phyloP scores from a whole-genome alignment of 2,113 vertebrate species.

The Brachyhypopomus occidentalis region DNA sequence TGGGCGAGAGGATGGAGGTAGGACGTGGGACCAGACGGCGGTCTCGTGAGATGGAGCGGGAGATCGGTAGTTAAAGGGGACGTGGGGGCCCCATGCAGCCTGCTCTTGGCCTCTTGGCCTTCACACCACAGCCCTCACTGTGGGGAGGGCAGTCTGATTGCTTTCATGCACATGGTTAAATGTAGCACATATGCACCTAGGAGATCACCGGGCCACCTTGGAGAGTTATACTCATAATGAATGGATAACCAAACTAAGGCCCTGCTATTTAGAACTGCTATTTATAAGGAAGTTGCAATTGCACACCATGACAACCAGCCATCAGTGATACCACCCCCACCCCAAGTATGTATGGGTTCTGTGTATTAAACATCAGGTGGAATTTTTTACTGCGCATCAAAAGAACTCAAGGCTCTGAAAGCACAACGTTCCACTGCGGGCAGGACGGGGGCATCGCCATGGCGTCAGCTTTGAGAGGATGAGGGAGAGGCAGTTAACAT shows the following conservation, averaged over 20 bases:
- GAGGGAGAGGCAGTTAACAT: slow-evolving; percentile 53
- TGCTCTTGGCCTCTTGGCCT: not conserved
- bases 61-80: slow-evolving; percentile 9
- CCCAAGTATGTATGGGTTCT: not conserved
- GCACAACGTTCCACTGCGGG: slow-evolving; percentile 48
- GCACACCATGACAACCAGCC: not conserved
- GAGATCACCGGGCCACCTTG: not conserved
- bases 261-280: not conserved
- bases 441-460: slow-evolving; percentile 65
- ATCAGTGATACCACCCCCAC: not conserved
- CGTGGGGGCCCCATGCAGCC: not conserved
- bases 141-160: not conserved
- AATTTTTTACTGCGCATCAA: slow-evolving; percentile 52
- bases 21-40: slow-evolving; percentile 35
- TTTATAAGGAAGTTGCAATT: slow-evolving; percentile 6
- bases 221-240: not conserved
- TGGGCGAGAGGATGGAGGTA: slow-evolving; percentile 8
- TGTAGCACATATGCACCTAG: not conserved
- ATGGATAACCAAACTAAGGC: not conserved
- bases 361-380: not conserved
- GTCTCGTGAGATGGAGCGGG: slow-evolving; percentile 19
- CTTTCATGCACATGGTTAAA: not conserved
- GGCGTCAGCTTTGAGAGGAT: slow-evolving; percentile 63
- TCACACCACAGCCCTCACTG: not conserved
- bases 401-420: slow-evolving; percentile 56